Evolutionary conservation across 2,113 vertebrate genomes (phyloP).

Genomic region (Xyrauchen texanus): DNA sequence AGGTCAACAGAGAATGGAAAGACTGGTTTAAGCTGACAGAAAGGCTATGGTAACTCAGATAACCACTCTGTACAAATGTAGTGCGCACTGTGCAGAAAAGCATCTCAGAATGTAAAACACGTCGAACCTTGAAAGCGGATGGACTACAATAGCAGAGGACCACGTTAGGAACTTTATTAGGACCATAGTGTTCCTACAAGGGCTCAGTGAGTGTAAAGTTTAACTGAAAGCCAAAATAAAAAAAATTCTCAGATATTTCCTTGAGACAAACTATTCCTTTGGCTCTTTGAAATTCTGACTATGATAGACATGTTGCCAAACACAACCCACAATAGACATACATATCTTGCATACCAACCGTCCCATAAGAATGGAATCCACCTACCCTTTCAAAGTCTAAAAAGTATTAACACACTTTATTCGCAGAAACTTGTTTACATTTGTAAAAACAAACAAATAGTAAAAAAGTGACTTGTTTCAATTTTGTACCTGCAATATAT

Average conservation of each 20-base stretch:
- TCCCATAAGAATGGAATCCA: constrained; percentile 41
- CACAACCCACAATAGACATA: constrained; percentile 13
- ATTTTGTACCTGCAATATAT: no score
- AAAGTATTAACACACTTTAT: constrained; percentile 40
- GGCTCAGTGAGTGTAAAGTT: neutral
- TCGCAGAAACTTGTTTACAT: constrained; percentile 2
- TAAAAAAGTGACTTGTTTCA: no score
- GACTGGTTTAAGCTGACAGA: no score
- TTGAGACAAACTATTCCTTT: constrained; percentile 9
- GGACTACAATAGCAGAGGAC: no score
- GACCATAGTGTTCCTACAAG: no score
- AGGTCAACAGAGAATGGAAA: no score
- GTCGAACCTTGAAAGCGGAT: no score
- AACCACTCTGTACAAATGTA: no score
- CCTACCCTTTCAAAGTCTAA: constrained; percentile 43
- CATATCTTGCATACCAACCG: constrained; percentile 67
- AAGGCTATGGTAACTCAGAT: no score
- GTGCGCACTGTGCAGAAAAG: no score
- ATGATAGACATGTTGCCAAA: constrained; percentile 53
- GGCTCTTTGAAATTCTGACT: constrained; percentile 34
- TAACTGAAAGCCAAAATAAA: neutral
- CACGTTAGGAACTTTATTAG: no score
- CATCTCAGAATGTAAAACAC: no score
- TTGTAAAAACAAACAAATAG: neutral
- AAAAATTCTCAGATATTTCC: neutral